A percentile compares a stretch with the other conserved stretches of the same genome.
These are phyloP conservation scores for Ditula angustiorana DNA, from an alignment of 2,888 invertebrate species.

Conservation along the genomic window DNA sequence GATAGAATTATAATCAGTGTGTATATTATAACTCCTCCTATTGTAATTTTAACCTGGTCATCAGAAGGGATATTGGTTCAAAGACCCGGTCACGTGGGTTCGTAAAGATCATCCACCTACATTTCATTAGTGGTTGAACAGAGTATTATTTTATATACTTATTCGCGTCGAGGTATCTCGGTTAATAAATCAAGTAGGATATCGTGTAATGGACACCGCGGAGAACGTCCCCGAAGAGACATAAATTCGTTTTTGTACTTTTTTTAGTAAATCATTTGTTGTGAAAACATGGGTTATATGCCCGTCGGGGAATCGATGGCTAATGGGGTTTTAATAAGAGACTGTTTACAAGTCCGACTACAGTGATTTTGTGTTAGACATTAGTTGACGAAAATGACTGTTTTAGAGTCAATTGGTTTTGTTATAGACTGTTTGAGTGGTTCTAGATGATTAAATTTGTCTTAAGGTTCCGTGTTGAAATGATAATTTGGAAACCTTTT, in stretches of 20 bases:
- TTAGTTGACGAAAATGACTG: slow-evolving; percentile 25
- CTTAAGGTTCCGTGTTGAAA: not conserved
- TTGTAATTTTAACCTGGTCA: too few relatives aligned
- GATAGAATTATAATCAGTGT: too few relatives aligned
- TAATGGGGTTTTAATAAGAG: slow-evolving; percentile 61
- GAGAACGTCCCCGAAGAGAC: slow-evolving; percentile 71
- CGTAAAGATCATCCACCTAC: slow-evolving; percentile 53
- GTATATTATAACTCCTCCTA: too few relatives aligned
- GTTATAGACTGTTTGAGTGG: slow-evolving; percentile 13
- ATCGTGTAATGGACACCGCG: slow-evolving; percentile 80
- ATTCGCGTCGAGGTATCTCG: slow-evolving; percentile 68
- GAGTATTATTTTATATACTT: slow-evolving; percentile 65
- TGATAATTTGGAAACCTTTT: too few relatives aligned
- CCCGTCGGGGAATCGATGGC: slow-evolving; percentile 51
- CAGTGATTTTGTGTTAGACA: slow-evolving; percentile 20
- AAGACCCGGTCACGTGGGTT: slow-evolving; percentile 7
- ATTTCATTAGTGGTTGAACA: slow-evolving; percentile 64
- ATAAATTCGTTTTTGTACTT: slow-evolving; percentile 78
- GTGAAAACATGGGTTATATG: slow-evolving; percentile 55
- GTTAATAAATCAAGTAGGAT: slow-evolving; percentile 81
- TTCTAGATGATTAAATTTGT: not conserved
- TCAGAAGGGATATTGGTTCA: not conserved
- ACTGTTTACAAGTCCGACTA: slow-evolving; percentile 39
- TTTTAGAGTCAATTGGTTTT: slow-evolving; percentile 20
- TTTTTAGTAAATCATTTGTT: slow-evolving; percentile 78